phyloP scores from a whole-genome alignment of 1,140 invertebrate species.

The Zaprionus ornatus region DNA sequence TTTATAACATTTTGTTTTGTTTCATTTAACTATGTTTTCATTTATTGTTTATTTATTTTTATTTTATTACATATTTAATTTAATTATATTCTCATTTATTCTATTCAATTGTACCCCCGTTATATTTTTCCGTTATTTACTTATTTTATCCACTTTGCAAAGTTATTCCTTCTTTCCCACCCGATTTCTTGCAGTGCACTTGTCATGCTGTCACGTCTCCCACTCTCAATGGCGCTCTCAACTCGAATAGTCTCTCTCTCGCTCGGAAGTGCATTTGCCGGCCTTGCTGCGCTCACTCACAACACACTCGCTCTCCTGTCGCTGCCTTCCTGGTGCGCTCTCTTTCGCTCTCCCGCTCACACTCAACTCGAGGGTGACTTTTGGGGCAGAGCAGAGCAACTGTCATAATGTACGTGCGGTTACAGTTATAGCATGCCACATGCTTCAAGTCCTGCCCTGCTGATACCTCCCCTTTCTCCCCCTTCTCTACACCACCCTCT shows the following conservation, averaged over 20 bases:
- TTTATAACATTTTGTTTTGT: background rate
- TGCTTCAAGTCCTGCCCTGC: background rate
- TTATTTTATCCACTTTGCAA: too few species aligned
- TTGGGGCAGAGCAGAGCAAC: slow-evolving; percentile 32
- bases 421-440: slow-evolving; percentile 16
- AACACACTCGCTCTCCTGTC: background rate
- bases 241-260: background rate
- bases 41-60: background rate
- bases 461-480: background rate
- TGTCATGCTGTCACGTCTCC: slow-evolving; percentile 18
- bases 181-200: slow-evolving; percentile 22
- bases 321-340: background rate
- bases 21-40: background rate
- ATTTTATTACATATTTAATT: background rate
- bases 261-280: slow-evolving; percentile 31
- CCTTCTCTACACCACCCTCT: background rate
- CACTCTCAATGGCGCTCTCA: background rate
- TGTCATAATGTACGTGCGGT: slow-evolving; percentile 53
- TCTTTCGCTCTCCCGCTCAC: background rate
- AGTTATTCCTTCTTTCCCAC: background rate
- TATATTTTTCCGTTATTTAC: background rate
- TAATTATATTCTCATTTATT: background rate
- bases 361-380: slow-evolving; percentile 11
- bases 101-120: too few species aligned
- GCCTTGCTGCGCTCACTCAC: slow-evolving; percentile 19